phyloP scores from a whole-genome alignment of 1,140 invertebrate species.

The Macrobrachium nipponense region DNA sequence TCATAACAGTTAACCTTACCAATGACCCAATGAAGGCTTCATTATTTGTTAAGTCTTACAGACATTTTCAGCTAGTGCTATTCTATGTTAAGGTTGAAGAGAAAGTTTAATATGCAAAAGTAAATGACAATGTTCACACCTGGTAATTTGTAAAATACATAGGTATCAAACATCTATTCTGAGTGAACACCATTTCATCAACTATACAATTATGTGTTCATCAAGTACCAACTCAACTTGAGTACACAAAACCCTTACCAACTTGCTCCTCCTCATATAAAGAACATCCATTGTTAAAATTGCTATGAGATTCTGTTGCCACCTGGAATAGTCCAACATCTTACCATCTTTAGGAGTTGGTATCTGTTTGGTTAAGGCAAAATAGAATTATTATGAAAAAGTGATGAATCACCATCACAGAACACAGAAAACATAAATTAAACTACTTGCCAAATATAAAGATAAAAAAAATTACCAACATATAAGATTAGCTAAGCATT shows the following conservation, averaged over 20 bases:
- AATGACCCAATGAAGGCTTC: no score
- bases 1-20: no score
- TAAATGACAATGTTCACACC: no score
- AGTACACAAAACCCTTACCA: slow-evolving; percentile 19
- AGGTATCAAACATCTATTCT: no score
- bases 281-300: slow-evolving; percentile 87
- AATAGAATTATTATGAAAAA: neutral
- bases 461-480: no score
- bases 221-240: neutral
- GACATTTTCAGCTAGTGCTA: no score
- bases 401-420: neutral
- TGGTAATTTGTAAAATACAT: no score
- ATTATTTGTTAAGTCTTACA: no score
- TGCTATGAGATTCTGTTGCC: slow-evolving; percentile 97
- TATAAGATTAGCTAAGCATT: no score
- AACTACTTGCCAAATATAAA: neutral
- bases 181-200: neutral
- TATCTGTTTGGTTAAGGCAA: slow-evolving; percentile 73
- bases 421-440: neutral
- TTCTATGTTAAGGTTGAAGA: no score
- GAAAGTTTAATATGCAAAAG: no score
- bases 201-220: neutral
- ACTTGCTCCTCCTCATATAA: slow-evolving; percentile 71
- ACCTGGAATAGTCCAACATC: slow-evolving; percentile 90
- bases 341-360: slow-evolving; percentile 81